phyloP scores from a whole-genome alignment of 2,888 invertebrate genomes.

The Halictus ligatus region DNA sequence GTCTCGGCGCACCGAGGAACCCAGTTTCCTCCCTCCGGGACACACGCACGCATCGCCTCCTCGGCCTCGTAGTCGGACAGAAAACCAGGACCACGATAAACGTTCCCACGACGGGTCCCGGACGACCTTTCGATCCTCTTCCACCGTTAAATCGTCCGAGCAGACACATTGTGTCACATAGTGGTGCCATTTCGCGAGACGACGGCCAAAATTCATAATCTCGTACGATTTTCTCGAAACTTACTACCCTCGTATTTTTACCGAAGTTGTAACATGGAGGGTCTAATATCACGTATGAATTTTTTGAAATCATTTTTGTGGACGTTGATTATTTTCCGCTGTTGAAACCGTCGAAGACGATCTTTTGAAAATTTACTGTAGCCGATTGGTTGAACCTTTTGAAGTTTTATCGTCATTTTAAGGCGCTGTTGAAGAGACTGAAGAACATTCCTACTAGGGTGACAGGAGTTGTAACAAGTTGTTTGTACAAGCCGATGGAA shows the following conservation, averaged over 20 bases:
- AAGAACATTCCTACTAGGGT: neutral
- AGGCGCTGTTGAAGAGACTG: neutral
- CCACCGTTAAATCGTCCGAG: conserved; percentile 7
- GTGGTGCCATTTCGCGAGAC: neutral
- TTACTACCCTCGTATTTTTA: too few species aligned
- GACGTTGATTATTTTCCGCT: neutral
- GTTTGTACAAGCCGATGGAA: conserved; percentile 1
- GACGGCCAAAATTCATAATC: neutral
- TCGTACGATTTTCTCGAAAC: neutral
- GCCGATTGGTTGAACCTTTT: too few species aligned
- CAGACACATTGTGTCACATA: neutral
- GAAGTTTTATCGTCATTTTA: neutral
- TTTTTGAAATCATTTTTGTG: neutral
- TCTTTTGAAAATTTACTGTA: neutral
- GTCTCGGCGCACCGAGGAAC: conserved; percentile 13
- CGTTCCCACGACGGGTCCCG: conserved; percentile 58
- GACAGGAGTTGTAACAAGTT: neutral
- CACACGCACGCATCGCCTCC: conserved; percentile 41
- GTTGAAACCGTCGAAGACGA: too few species aligned
- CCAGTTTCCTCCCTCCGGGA: conserved; percentile 28
- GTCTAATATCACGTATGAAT: neutral
- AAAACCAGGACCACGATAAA: conserved; percentile 45
- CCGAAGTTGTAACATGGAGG: neutral
- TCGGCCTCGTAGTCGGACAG: conserved; percentile 25
- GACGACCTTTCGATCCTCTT: conserved; percentile 38